These are phyloP conservation scores for Luscinia megarhynchos DNA, from an alignment of 2,797 vertebrate species.

Conservation along the genomic window DNA sequence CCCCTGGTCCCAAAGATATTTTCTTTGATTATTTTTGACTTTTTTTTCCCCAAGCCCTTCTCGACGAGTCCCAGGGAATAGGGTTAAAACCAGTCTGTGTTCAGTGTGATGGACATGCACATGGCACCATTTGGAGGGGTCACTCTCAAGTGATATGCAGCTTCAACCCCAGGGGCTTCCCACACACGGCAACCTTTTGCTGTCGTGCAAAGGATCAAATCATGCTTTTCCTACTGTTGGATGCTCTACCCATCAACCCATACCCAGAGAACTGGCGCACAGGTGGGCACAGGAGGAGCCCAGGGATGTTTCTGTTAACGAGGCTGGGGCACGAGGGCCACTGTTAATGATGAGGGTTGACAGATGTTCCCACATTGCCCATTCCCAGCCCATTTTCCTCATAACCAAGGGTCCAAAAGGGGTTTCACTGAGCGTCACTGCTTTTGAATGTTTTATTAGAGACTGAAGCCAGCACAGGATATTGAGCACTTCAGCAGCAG, in stretches of 20 bases:
- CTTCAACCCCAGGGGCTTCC: neutral
- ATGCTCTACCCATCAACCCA: neutral
- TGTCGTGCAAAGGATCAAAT: neutral
- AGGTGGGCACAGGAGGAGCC: neutral
- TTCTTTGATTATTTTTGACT: neutral
- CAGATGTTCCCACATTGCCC: neutral
- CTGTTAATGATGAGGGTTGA: neutral
- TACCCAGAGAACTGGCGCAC: rapidly evolving
- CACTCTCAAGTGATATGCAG: rapidly evolving
- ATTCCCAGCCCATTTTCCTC: neutral
- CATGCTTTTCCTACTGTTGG: neutral
- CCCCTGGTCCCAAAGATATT: neutral
- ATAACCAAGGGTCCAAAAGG: neutral
- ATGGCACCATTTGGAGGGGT: rapidly evolving
- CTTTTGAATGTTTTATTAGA: slow-evolving; percentile 41
- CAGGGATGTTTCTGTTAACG: neutral
- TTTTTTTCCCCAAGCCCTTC: rapidly evolving
- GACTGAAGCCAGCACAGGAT: slow-evolving; percentile 21
- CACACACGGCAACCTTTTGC: neutral
- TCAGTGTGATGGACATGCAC: neutral
- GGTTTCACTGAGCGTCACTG: neutral
- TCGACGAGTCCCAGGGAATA: neutral
- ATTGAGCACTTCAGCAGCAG: neutral
- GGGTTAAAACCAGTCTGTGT: neutral
- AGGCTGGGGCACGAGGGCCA: neutral